Conservation (phyloP, 2,797 vertebrate genomes). For the Dendrocincla tyrannina region DNA sequence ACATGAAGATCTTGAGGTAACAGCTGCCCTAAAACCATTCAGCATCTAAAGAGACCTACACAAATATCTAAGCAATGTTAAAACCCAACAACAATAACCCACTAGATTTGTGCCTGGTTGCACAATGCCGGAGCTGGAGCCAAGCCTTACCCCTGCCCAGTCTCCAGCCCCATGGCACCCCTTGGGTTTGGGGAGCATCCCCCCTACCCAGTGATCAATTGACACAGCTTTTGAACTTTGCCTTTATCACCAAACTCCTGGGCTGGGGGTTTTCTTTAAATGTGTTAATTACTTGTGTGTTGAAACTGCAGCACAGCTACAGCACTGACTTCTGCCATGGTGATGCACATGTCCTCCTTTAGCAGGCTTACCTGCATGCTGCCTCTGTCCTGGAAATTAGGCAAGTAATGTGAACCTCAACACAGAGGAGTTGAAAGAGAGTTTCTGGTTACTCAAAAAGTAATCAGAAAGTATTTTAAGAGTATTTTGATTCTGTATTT, state of each 20-base stretch:
- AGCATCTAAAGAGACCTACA: not conserved
- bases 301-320: not conserved
- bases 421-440: not conserved
- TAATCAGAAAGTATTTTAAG: not conserved
- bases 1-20: not conserved
- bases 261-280: not conserved
- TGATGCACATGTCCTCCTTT: rapidly evolving
- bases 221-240: not conserved
- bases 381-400: not conserved
- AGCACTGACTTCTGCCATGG: not conserved
- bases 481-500: not conserved
- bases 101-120: not conserved
- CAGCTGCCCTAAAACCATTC: not conserved
- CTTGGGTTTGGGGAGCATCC: not conserved
- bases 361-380: not conserved
- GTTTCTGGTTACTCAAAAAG: not conserved
- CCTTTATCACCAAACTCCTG: not conserved
- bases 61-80: not conserved
- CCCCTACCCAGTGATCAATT: not conserved
- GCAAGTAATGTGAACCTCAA: not conserved
- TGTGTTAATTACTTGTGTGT: not conserved
- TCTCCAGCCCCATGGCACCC: not conserved
- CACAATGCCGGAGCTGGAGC: not conserved
- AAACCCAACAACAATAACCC: not conserved
- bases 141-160: not conserved